Evolutionary conservation across 53 echinoderm and acorn worm genomes (phyloP).

Genomic region (Luidia sarsii): DNA sequence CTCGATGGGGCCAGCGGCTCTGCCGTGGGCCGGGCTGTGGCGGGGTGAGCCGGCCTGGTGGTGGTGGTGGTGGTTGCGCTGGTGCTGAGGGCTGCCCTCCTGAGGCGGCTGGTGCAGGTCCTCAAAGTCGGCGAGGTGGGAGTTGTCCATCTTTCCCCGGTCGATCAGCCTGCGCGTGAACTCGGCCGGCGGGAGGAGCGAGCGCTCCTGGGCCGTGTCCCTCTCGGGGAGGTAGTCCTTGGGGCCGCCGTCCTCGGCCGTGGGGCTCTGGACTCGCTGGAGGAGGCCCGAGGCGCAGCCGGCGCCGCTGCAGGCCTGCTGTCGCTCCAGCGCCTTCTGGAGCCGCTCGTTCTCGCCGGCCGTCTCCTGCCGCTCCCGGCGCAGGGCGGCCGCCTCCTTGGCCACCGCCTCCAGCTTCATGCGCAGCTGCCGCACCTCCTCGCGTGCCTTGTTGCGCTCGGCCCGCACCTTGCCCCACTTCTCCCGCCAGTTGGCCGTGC

Average conservation of each 20-base stretch:
- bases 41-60: background rate
- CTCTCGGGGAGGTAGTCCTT: conserved; percentile 68
- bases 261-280: conserved; percentile 29
- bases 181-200: conserved; percentile 16
- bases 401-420: conserved; percentile 88
- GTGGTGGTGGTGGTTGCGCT: background rate
- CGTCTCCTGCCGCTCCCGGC: conserved; percentile 81
- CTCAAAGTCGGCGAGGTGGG: conserved; percentile 22
- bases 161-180: conserved; percentile 45
- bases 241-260: conserved; percentile 23
- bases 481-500: conserved; percentile 97
- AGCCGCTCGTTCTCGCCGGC: conserved; percentile 77
- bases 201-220: conserved; percentile 33
- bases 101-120: too few species aligned
- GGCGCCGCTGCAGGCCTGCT: conserved; percentile 41
- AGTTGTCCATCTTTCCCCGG: conserved; percentile 33
- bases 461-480: conserved; percentile 97
- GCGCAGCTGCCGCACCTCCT: conserved; percentile 80
- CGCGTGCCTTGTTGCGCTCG: conserved; percentile 92
- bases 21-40: conserved; percentile 2
- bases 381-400: conserved; percentile 81
- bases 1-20: too few species aligned
- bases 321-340: conserved; percentile 49
- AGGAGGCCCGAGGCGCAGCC: too few species aligned
- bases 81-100: background rate